Evolutionary conservation across 2,113 vertebrate genomes (phyloP).

Genomic region (Atlantisia rogersi): DNA sequence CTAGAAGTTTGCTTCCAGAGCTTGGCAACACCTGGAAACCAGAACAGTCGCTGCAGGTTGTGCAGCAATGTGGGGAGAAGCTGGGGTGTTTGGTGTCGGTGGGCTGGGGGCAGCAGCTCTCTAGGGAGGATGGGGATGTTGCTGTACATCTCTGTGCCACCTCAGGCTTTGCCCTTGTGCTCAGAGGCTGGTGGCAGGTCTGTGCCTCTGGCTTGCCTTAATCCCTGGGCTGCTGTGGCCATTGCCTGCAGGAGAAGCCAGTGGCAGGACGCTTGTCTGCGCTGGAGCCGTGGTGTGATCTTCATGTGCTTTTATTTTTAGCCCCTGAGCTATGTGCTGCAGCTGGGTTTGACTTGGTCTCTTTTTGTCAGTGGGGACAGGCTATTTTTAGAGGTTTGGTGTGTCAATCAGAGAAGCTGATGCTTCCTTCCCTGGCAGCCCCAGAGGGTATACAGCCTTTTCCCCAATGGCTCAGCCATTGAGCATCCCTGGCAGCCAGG

Average conservation of each 20-base stretch:
- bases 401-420: background rate
- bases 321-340: background rate
- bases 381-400: background rate
- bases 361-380: background rate
- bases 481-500: background rate
- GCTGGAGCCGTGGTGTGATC: background rate
- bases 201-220: background rate
- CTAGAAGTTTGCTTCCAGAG: background rate
- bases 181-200: fast-evolving
- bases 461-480: fast-evolving
- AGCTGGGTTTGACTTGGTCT: background rate
- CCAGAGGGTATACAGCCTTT: background rate
- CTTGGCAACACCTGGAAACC: background rate
- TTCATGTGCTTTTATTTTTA: constrained; percentile 54
- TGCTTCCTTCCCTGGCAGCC: background rate
- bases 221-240: background rate
- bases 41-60: fast-evolving
- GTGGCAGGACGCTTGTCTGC: background rate
- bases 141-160: background rate
- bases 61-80: background rate
- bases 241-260: fast-evolving
- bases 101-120: background rate
- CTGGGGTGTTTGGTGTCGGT: background rate
- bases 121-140: background rate
- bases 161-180: background rate